Base-by-base conservation (phyloP, 1,140 invertebrate genomes). In the Drosophila hydei region DNA sequence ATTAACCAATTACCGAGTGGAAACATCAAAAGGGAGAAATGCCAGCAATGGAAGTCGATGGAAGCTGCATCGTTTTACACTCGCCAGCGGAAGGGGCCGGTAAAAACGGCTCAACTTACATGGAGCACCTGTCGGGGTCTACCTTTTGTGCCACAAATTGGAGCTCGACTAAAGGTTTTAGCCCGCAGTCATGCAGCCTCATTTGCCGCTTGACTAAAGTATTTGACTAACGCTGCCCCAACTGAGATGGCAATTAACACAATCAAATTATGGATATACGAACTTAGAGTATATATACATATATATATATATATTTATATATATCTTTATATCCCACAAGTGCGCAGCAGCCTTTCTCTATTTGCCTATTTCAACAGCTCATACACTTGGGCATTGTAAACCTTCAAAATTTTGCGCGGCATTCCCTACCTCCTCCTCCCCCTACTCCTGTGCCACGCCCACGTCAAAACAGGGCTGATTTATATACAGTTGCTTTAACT, bases 1-100 rank as follows among this genome's bases (percentile, higher is more conserved):
- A 68, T 72, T 68, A 72, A 72, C 48, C 64, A 72, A 68, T 68
- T 68, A 61, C 27, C 56, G 54, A 33, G 18, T n/a, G 5, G 11
- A n/a, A 52, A 72, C 54, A 67, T 72, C 62, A 72, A 72, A 67
- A 67, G 56, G 23, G 42, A 47, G 14, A 42, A 42, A 18, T 7
- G 16, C 3, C 38, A 16, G 38, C 38, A 42, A 30, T n/a, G 21
- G 21, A 42, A 38, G 11, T 9, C 11, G 6, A n/a, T n/a, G n/a
- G n/a, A n/a, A n/a, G n/a, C n/a, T 14, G 38, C 38, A 14, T 6
- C 33, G 7, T 63, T 45, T 36, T 48, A n/a, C n/a, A n/a, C n/a
- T n/a, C n/a, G n/a, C n/a, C n/a, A n/a, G n/a, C n/a, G n/a, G n/a
- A n/a, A n/a, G n/a, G n/a, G 48, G 40, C 25, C 16, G 9, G 18